Evolutionary conservation across 1,140 invertebrate species (phyloP).

Genomic region (Brachionus rotundiformis): DNA sequence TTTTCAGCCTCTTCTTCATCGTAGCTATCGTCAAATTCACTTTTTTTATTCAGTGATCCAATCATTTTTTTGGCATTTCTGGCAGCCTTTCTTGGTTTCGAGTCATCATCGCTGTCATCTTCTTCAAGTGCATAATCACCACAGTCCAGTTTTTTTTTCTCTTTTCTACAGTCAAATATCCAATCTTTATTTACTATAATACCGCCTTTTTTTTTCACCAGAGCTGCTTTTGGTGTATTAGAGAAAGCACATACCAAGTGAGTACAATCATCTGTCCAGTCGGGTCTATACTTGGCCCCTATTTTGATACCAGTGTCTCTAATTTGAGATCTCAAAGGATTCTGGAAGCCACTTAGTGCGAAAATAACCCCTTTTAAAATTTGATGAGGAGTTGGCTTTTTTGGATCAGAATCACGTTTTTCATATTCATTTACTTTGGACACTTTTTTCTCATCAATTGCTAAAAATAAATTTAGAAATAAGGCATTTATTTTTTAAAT

Average conservation of each 20-base stretch:
- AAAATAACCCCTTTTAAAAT: constrained; percentile 73
- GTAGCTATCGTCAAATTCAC: constrained; percentile 26
- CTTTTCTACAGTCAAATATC: constrained; percentile 72
- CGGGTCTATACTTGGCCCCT: constrained; percentile 76
- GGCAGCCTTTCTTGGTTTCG: constrained; percentile 33
- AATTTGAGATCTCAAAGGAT: constrained; percentile 73
- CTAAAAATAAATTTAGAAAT: background rate
- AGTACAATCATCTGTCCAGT: constrained; percentile 75
- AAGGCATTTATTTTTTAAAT: background rate
- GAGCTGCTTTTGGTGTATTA: constrained; percentile 79
- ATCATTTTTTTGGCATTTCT: constrained; percentile 46
- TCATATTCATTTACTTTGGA: background rate
- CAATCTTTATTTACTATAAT: constrained; percentile 76
- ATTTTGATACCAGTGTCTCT: constrained; percentile 73
- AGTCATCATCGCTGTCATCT: constrained; percentile 4
- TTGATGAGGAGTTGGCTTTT: constrained; percentile 55
- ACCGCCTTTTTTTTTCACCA: constrained; percentile 67
- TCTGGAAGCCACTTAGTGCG: constrained; percentile 81
- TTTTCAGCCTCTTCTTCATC: constrained; percentile 51
- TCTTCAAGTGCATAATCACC: constrained; percentile 61
- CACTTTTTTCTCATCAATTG: background rate
- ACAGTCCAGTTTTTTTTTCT: constrained; percentile 73
- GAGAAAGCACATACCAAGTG: constrained; percentile 85
- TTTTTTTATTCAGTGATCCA: background rate
- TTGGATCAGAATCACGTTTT: background rate